Evolutionary conservation across 1,140 invertebrate genomes (phyloP).

Genomic region (Maconellicoccus hirsutus): DNA sequence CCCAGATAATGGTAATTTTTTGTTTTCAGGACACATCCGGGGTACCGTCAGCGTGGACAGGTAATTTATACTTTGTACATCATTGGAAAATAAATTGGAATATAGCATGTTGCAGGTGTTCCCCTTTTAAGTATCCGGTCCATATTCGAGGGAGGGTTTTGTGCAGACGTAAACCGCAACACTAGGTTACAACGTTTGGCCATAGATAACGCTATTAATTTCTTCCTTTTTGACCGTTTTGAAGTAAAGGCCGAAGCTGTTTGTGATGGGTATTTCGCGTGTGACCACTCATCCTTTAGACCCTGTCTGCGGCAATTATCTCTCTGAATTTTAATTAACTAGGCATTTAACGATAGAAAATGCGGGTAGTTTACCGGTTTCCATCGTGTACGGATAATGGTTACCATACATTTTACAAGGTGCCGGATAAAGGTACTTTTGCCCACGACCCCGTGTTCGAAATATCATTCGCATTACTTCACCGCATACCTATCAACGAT

Average conservation of each 20-base stretch:
- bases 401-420: background rate
- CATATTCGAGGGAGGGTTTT: background rate
- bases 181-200: background rate
- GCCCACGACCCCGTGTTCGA: background rate
- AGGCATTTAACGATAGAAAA: background rate
- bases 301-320: background rate
- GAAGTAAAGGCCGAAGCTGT: constrained; percentile 4
- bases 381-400: background rate
- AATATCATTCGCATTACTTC: too few relatives aligned
- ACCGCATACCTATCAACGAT: too few relatives aligned
- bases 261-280: constrained; percentile 15
- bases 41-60: background rate
- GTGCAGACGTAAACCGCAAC: background rate
- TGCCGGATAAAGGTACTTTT: background rate
- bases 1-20: constrained; percentile 9
- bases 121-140: background rate
- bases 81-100: constrained; percentile 21
- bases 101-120: constrained; percentile 18
- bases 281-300: background rate
- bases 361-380: background rate
- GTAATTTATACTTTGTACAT: constrained; percentile 17
- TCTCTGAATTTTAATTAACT: constrained; percentile 19
- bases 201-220: constrained; percentile 19
- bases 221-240: constrained; percentile 20
- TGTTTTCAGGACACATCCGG: constrained; percentile 2